Evolutionary conservation across 2,113 vertebrate species (phyloP).

Genomic region (Caranx ignobilis): DNA sequence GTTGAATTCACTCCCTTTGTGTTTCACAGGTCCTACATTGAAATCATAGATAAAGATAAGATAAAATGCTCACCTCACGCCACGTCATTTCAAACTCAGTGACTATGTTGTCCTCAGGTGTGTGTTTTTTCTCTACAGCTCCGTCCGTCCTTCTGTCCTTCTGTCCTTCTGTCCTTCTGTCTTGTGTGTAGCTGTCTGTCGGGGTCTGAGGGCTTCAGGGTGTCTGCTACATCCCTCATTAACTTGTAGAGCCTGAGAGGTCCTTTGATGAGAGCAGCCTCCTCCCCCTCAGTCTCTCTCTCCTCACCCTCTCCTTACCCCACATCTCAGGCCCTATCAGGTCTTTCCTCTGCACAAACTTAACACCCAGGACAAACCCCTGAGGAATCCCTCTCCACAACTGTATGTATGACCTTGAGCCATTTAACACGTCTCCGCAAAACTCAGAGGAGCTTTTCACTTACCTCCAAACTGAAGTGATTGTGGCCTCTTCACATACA

Average conservation of each 20-base stretch:
- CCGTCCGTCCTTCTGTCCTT: slow-evolving; percentile 17
- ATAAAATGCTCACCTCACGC: slow-evolving; percentile 79
- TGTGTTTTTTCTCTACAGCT: background rate
- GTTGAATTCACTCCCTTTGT: background rate
- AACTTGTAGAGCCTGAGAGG: slow-evolving; percentile 71
- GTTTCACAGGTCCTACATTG: background rate
- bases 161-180: background rate
- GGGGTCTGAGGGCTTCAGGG: slow-evolving; percentile 59
- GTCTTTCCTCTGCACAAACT: slow-evolving; percentile 19
- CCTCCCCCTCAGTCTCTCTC: slow-evolving; percentile 48
- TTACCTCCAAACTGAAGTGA: slow-evolving; percentile 49
- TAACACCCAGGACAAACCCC: background rate
- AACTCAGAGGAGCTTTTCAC: slow-evolving; percentile 31
- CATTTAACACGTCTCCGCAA: slow-evolving; percentile 30
- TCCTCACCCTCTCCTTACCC: slow-evolving; percentile 39
- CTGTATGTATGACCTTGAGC: slow-evolving; percentile 37
- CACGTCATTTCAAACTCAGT: slow-evolving; percentile 74
- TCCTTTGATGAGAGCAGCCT: slow-evolving; percentile 73
- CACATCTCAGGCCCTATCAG: slow-evolving; percentile 19
- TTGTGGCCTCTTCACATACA: slow-evolving; percentile 41
- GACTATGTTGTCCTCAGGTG: background rate
- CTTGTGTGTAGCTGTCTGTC: slow-evolving; percentile 22
- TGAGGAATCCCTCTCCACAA: slow-evolving; percentile 7
- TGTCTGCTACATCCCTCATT: slow-evolving; percentile 65
- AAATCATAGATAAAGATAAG: slow-evolving; percentile 1